These are phyloP conservation scores for Temnothorax rugatulus DNA, from an alignment of 2,888 invertebrate genomes.

Conservation along the genomic window DNA sequence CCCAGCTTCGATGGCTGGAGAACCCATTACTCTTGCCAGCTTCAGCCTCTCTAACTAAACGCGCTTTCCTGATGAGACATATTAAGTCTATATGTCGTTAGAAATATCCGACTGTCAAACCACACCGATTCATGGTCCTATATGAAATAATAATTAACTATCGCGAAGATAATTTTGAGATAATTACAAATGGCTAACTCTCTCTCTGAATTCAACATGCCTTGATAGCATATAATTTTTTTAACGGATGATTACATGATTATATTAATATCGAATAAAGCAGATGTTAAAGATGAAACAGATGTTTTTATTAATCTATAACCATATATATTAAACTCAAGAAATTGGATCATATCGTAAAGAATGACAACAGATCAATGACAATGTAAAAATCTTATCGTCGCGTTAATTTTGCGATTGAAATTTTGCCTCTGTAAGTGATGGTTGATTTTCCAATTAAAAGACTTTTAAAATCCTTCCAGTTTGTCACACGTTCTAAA, in stretches of 20 bases:
- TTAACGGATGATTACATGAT: background rate
- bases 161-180: background rate
- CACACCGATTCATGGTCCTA: conserved; percentile 8
- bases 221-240: background rate
- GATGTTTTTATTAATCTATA: background rate
- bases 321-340: background rate
- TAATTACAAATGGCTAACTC: conserved; percentile 3
- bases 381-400: background rate
- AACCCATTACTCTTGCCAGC: conserved; percentile 38
- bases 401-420: background rate
- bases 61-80: conserved; percentile 4
- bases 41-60: conserved; percentile 28
- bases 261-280: background rate
- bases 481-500: conserved; percentile 3
- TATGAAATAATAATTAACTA: background rate
- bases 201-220: background rate
- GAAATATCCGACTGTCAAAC: background rate
- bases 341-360: background rate
- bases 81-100: conserved; percentile 10
- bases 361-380: background rate
- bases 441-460: conserved; percentile 14
- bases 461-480: background rate
- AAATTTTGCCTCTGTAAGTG: background rate
- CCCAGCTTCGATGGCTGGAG: background rate
- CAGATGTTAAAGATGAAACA: background rate